Evolutionary conservation across 2,113 vertebrate genomes (phyloP).

Genomic region (Anhinga anhinga): DNA sequence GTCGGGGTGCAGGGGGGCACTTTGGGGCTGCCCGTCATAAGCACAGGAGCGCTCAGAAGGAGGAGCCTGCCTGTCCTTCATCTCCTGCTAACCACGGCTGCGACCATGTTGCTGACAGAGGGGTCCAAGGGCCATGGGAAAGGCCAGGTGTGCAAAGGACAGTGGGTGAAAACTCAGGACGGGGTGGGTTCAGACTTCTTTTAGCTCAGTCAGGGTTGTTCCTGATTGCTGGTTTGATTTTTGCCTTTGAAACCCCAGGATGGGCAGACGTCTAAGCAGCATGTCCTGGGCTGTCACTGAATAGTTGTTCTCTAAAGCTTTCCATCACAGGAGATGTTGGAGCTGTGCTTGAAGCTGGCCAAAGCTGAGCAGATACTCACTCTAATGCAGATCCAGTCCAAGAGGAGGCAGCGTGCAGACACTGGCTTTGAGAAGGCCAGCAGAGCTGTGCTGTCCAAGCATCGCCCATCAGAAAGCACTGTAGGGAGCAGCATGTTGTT

Average conservation of each 20-base stretch:
- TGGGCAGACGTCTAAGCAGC: neutral
- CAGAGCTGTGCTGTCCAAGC: neutral
- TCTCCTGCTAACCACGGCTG: neutral
- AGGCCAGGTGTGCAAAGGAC: neutral
- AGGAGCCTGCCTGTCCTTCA: neutral
- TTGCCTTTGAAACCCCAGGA: neutral
- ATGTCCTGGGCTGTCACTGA: fast-evolving
- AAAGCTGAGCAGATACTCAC: fast-evolving
- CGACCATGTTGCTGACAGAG: neutral
- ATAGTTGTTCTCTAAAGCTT: neutral
- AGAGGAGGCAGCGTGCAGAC: neutral
- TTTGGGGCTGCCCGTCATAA: neutral
- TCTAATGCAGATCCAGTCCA: neutral
- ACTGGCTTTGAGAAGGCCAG: neutral
- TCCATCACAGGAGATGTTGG: neutral
- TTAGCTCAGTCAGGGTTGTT: neutral
- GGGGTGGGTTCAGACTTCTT: neutral
- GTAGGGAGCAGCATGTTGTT: neutral
- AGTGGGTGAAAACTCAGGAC: neutral
- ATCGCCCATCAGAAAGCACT: neutral
- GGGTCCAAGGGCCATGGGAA: neutral
- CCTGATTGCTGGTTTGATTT: neutral
- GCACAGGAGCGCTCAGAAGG: neutral
- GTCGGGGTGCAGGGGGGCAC: neutral
- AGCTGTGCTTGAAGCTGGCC: neutral